A percentile compares a stretch with the other conserved stretches of the same genome.
Evolutionary conservation across 2,797 vertebrate genomes (phyloP).

Genomic region (Acanthiza pusilla): DNA sequence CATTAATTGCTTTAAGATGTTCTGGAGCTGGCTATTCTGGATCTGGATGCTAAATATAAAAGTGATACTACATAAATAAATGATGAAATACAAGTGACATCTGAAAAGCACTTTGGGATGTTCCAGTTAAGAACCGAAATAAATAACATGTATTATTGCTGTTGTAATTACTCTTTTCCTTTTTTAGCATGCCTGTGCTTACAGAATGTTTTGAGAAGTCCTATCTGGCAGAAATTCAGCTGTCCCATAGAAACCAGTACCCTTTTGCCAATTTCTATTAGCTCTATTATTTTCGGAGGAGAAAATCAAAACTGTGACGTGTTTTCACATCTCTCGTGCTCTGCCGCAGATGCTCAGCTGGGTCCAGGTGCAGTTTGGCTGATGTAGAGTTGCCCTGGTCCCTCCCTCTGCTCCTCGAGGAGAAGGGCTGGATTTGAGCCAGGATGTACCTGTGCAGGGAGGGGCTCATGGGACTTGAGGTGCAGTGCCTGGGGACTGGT

Average conservation of each 20-base stretch:
- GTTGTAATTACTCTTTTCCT: background rate
- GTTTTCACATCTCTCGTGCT: background rate
- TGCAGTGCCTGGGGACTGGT: background rate
- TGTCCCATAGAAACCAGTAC: background rate
- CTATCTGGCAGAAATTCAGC: background rate
- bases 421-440: background rate
- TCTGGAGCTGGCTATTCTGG: background rate
- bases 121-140: slow-evolving; percentile 7
- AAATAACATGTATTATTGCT: slow-evolving; percentile 2
- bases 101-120: slow-evolving; percentile 19
- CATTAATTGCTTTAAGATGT: slow-evolving; percentile 51
- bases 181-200: background rate
- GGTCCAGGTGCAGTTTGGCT: background rate
- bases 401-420: background rate
- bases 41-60: slow-evolving; percentile 44
- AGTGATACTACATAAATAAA: slow-evolving; percentile 44
- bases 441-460: background rate
- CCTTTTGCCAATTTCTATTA: slow-evolving; percentile 20
- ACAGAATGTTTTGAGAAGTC: background rate
- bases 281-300: background rate
- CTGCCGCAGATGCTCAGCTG: background rate
- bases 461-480: rapidly evolving
- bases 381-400: background rate
- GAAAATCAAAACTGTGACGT: background rate
- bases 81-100: slow-evolving; percentile 40